Evolutionary conservation across 2,797 vertebrate species (phyloP), one percentile per base, ranked within the genome.

Genomic region (Lacerta agilis): DNA sequence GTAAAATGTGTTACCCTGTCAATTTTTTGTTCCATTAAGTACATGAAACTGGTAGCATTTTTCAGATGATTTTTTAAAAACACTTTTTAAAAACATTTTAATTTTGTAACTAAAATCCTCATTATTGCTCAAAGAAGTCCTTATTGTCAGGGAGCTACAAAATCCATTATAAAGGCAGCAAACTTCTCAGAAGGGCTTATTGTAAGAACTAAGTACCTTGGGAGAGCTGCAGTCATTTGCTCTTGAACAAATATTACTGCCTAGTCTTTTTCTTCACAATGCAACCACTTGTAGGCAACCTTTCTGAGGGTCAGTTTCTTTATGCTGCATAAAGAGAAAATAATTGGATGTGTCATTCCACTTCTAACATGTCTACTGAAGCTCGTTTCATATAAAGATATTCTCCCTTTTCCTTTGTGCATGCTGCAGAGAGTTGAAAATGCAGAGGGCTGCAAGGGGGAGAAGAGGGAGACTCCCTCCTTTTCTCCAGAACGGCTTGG

Each of bases 231-330:
- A 64, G 38, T 41, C 36, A 76, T 79, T 66, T 55, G 1, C 27
- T 38, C 77, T 73, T 25, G 66, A 76, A 79, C 18, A 36, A 23
- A 81, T 55, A 61, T 9, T 64, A 64, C 36, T 55, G 49, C 0
- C 0, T 78, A 17, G 38, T 49, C 20, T 85, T 61, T 49, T 38
- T 84, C 58, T 79, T 85, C 83, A 88, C 29, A 81, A 13, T n/a
- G 33, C 18, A 66, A 11, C 29, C 64, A 81, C 79, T 18, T 82
- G 55, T 83, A 17, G 15, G 82, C 23, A 83, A 23, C 27, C 1
- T 18, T 81, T 86, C 18, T 81, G 55, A 61, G 41, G 45, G 13
- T 73, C 71, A 23, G 67, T 88, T 87, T 88, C 73, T 80, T 85
- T 90, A 79, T 73, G 78, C 29, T 79, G 0, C 41, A 66, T 55